Evolutionary conservation across 2,888 invertebrate genomes (phyloP), one percentile per base, ranked within the genome.

Genomic region (Tupiocoris notatus): DNA sequence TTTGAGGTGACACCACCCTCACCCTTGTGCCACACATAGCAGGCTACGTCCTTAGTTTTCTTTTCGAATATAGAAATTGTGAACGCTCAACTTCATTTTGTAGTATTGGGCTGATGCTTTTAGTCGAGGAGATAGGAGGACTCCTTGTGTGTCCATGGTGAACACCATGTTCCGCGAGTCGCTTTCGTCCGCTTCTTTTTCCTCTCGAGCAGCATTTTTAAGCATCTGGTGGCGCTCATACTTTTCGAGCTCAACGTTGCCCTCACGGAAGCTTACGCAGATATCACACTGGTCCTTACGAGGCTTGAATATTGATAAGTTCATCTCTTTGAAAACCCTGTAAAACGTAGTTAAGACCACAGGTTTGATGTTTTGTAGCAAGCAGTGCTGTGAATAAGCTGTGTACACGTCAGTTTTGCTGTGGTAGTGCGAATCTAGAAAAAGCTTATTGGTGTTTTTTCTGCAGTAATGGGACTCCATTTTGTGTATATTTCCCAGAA

Each of bases 21-120:
- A 71, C 66, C 77, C 74, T 81, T 80, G 61, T 82, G 79, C 80
- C 80, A 82, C 23, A 88, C 85, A 84, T 85, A 86, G 85, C 86
- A 86, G 84, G 84, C 84, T 85, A 86, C 85, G 83, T 85, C 85
- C 85, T 84, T 84, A 83, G 83, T 83, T 84, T 84, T 84, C 83
- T 82, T 83, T 83, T 82, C 83, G 84, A 83, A 84, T n/a, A 79
- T 75, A 17, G 54, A 80, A 79, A 68, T 80, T 78, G 64, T 79
- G 79, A 12, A 80, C 57, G 62, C 78, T 75, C 20, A 80, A 65
- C 59, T 78, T 81, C 20, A 70, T 78, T 73, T 78, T 78, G 74
- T 80, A 80, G 71, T 80, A 80, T n/a, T n/a, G n/a, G n/a, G 77
- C 75, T 59, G 80, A 79, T 20, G 80, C 79, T 57, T 70, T 56